Percentiles rank a stretch among this genome's conserved stretches.
phyloP scores from a whole-genome alignment of 2,797 vertebrate species.

The Acipenser transmontanus region DNA sequence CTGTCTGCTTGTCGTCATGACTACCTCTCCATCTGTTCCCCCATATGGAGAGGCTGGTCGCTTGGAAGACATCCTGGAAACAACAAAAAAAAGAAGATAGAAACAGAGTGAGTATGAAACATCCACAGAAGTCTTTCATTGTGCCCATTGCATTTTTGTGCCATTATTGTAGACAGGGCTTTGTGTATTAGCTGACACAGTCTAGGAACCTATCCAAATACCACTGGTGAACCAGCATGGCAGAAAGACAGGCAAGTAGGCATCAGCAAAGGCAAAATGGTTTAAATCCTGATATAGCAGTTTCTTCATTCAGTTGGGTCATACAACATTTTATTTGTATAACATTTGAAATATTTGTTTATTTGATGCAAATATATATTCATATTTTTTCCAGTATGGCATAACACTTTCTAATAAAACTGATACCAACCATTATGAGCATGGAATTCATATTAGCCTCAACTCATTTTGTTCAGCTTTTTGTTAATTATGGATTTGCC shows the following conservation, averaged over 20 bases:
- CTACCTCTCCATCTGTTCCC: slow-evolving; percentile 99
- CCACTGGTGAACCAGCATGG: slow-evolving; percentile 48
- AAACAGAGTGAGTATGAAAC: slow-evolving; percentile 57
- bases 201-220: slow-evolving; percentile 74
- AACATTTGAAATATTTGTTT: too few relatives aligned
- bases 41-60: slow-evolving; percentile 99
- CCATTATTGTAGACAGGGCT: slow-evolving; percentile 75
- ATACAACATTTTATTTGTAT: too few relatives aligned
- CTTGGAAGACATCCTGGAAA: slow-evolving; percentile 99
- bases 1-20: slow-evolving; percentile 99
- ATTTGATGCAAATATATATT: too few relatives aligned
- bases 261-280: neutral
- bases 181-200: slow-evolving; percentile 63
- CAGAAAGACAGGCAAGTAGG: neutral
- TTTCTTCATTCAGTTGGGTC: too few relatives aligned
- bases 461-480: too few relatives aligned
- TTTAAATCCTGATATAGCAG: too few relatives aligned
- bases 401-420: too few relatives aligned
- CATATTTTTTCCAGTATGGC: too few relatives aligned
- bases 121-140: slow-evolving; percentile 76
- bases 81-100: slow-evolving; percentile 71
- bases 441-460: too few relatives aligned
- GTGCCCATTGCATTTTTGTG: slow-evolving; percentile 70
- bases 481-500: too few relatives aligned
- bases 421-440: too few relatives aligned